These are phyloP conservation scores for Conops quadrifasciatus DNA, from an alignment of 2,888 invertebrate genomes.

Conservation along the genomic window DNA sequence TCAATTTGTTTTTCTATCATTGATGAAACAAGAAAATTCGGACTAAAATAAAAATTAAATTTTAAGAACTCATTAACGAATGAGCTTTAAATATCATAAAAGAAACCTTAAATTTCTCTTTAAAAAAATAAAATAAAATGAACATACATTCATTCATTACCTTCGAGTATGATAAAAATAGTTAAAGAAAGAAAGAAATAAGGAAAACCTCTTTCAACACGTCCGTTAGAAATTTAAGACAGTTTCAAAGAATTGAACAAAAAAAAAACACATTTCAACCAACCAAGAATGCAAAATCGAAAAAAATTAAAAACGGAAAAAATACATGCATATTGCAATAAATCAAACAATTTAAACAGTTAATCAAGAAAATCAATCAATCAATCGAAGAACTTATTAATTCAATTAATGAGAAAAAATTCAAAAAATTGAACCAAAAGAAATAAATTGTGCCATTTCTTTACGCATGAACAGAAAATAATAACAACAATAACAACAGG, in stretches of 20 bases:
- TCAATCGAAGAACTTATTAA: too few relatives aligned
- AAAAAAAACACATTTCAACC: slow-evolving; percentile 5
- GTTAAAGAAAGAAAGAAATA: not conserved
- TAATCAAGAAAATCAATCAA: not conserved
- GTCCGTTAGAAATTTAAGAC: slow-evolving; percentile 34
- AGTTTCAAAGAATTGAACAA: slow-evolving; percentile 5
- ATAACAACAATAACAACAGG: not conserved
- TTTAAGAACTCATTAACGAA: slow-evolving; percentile 2
- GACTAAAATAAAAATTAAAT: slow-evolving; percentile 6
- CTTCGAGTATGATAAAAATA: not conserved
- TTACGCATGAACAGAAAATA: not conserved
- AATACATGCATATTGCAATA: slow-evolving; percentile 16
- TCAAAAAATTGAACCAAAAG: not conserved
- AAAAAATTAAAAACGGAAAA: slow-evolving; percentile 26
- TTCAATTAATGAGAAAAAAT: not conserved
- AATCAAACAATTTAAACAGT: slow-evolving; percentile 18
- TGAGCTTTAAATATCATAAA: too few relatives aligned
- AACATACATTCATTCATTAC: not conserved
- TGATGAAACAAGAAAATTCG: too few relatives aligned
- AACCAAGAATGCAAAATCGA: slow-evolving; percentile 27
- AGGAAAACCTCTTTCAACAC: slow-evolving; percentile 23
- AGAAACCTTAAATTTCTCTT: too few relatives aligned
- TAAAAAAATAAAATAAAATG: slow-evolving; percentile 15
- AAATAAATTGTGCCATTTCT: slow-evolving; percentile 12
- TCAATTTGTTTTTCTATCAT: too few relatives aligned